Evolutionary conservation across 2,113 vertebrate genomes (phyloP), one percentile per base, ranked within the genome.

Genomic region (Dicentrarchus labrax): DNA sequence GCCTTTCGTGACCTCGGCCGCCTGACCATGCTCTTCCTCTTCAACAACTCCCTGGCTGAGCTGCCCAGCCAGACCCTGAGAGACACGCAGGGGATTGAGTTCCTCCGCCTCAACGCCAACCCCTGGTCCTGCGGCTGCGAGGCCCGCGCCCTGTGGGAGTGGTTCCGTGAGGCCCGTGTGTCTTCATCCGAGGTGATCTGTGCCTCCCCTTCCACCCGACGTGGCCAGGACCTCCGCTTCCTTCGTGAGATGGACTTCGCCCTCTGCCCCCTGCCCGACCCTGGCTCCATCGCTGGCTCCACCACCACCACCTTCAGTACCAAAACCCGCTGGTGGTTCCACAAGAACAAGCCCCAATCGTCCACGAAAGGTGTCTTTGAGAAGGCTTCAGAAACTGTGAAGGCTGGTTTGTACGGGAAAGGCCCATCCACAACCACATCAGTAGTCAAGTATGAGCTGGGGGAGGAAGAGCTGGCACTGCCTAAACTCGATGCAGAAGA

Each of bases 71-170:
- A 98, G 92, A 94, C 96, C 7, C 95, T 99, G 92, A 95, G 96
- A 5, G 96, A 97, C 85, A 94, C 98, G 43, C 96, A 97, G 5
- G 95, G 97, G 51, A 96, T 99, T 0, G 95, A 99, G 94, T 99
- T 99, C 94, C 96, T 99, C 81, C 96, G 98, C 78, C 98, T 99
- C 90, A 99, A 98, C 45, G 97, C 96, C 87, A 99, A 99, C 91
- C 98, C 98, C 45, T 99, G 98, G 98, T 96, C 97, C 51, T 99
- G 98, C n/a, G 98, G 98, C 94, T 99, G 98, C 65, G 97, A 98
- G 39, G 95, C 98, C 6, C 97, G 95, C 8, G 94, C 96, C 36
- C 95, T 99, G 85, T 98, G 98, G 97, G 97, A 97, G 80, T 99
- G 97, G 97, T 99, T 99, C 95, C 96, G 95, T 8, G 91, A 94